Evolutionary conservation across 2,113 vertebrate species (phyloP).

Genomic region (Megaceryle torquata): DNA sequence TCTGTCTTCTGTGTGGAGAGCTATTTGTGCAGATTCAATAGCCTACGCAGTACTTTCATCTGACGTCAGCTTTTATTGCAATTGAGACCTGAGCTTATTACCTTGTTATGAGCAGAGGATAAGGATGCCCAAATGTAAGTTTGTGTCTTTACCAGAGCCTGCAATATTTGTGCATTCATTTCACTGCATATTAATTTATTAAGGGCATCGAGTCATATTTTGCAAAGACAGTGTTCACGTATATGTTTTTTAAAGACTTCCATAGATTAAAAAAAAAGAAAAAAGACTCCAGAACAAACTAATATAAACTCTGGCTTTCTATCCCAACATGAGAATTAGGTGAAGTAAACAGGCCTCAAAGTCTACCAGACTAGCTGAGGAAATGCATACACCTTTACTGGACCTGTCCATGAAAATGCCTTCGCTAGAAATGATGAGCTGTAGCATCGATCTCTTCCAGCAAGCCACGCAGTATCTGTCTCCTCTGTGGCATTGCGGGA

Average conservation of each 20-base stretch:
- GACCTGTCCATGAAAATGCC: neutral
- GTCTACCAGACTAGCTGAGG: neutral
- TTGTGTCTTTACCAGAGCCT: neutral
- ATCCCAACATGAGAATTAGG: neutral
- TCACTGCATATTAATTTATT: neutral
- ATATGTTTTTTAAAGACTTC: neutral
- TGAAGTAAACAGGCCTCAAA: neutral
- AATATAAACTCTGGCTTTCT: neutral
- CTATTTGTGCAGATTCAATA: slow-evolving; percentile 5
- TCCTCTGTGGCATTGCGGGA: neutral
- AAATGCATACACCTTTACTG: neutral
- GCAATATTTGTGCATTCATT: neutral
- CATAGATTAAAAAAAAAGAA: neutral
- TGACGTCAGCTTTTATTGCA: neutral
- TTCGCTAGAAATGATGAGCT: neutral
- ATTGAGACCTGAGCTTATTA: neutral
- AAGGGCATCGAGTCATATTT: neutral
- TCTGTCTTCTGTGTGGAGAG: slow-evolving; percentile 9
- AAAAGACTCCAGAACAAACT: neutral
- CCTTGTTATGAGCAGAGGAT: neutral
- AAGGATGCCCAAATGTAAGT: neutral
- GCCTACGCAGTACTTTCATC: neutral
- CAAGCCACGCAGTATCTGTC: neutral
- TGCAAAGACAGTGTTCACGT: neutral
- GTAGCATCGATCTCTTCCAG: neutral